A percentile compares a stretch with the other conserved stretches of the same genome.
Conservation (phyloP, 1,140 invertebrate genomes). For the Panagrolaimus sp. region DNA sequence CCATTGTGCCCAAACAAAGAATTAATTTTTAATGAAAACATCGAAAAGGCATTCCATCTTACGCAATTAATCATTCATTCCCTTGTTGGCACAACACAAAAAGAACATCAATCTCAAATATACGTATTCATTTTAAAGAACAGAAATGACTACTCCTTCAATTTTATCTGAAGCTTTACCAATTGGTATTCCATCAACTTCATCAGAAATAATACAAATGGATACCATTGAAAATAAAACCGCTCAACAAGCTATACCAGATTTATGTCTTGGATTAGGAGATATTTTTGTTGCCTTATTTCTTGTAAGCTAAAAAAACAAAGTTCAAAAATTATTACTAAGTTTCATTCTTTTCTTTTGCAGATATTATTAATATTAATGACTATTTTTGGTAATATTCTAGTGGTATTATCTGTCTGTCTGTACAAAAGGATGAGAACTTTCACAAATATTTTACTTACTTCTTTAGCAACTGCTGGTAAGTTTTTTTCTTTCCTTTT, state of each 20-base stretch:
- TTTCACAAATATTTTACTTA: conserved; percentile 58
- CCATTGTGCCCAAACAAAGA: too few species aligned
- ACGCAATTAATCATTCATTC: too few species aligned
- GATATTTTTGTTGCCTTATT: conserved; percentile 10
- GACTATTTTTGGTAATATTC: conserved; percentile 55
- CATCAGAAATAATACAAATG: not conserved
- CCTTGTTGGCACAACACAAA: too few species aligned
- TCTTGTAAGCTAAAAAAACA: not conserved
- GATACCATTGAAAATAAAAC: not conserved
- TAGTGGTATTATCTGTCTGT: conserved; percentile 56
- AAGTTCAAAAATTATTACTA: not conserved
- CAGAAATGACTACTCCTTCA: too few species aligned
- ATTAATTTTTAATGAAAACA: too few species aligned
- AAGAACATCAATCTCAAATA: too few species aligned
- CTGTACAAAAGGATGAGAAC: conserved; percentile 58
- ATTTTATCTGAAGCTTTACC: not conserved
- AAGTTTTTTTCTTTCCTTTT: conserved; percentile 7
- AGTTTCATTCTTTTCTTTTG: too few species aligned
- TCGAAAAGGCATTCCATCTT: too few species aligned
- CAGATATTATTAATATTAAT: conserved; percentile 54
- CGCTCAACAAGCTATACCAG: conserved; percentile 4
- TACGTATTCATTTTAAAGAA: too few species aligned
- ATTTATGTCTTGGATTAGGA: conserved; percentile 4
- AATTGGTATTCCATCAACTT: conserved; percentile 4
- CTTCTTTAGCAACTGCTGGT: conserved; percentile 57